Base-by-base conservation (phyloP, 2,113 vertebrate species). In the Mola mola region DNA sequence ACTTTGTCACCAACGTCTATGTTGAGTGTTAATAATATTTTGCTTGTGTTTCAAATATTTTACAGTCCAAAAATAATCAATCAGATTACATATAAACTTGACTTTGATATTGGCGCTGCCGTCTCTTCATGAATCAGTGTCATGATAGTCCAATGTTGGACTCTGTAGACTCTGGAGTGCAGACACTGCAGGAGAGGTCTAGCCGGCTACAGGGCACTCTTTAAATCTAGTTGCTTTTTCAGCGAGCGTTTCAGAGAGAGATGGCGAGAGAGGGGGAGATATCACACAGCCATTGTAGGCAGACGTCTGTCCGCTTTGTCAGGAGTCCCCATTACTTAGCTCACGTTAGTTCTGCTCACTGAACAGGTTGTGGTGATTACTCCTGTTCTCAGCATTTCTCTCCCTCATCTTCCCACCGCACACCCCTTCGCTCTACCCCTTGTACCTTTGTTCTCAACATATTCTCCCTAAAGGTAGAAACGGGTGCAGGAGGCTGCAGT, bases 141-240 rank as follows among this genome's bases (percentile, higher is more conserved):
- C 73, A 46, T 11, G 26, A 12, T 82, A 72, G 80, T 80, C 73
- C 69, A 84, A 88, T 69, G 62, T 60, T 4, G 44, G 49, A 65
- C 69, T 75, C 53, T 46, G 66, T 53, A 40, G 66, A 65, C 72
- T 79, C 67, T 61, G 63, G 71, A 66, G 66, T 71, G 65, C 55
- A 69, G 56, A 62, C 56, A 17, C 49, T 19, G 58, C 48, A 8
- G 51, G 12, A 57, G 24, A 24, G 33, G 49, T 61, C 72, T 28
- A 16, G 50, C n/a, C 56, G 47, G 8, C 13, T 24, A 43, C 25
- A 37, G 52, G 48, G 57, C 49, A 11, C 17, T 25, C 50, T 72
- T 60, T 61, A 59, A 61, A 57, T 21, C 19, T 31, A 47, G 33
- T 46, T 61, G 59, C 48, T 62, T 49, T 57, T 52, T 53, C 46